Conservation (phyloP, 2,888 invertebrate species). For the Hypsopygia costalis region DNA sequence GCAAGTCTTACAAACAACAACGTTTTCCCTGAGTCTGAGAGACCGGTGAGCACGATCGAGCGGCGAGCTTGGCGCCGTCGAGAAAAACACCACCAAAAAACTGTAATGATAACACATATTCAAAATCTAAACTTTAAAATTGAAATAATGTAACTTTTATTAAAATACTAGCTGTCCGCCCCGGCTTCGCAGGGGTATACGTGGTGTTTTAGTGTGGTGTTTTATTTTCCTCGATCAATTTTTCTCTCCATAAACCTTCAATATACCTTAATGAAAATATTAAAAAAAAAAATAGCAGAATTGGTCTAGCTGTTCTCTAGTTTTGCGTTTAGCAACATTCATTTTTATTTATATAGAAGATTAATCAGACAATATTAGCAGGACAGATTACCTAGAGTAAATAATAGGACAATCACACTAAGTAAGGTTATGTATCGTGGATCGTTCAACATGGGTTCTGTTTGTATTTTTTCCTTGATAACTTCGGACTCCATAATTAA, state of each 20-base stretch:
- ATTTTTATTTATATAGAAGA: no score
- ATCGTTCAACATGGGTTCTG: constrained; percentile 66
- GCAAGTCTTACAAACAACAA: constrained; percentile 89
- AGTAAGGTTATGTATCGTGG: constrained; percentile 73
- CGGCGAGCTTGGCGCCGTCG: constrained; percentile 79
- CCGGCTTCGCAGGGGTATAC: no score
- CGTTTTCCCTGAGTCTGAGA: constrained; percentile 96
- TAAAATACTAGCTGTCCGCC: no score
- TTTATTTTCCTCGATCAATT: no score
- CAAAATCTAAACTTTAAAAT: neutral
- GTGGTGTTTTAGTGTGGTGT: no score
- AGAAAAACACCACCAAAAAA: constrained; percentile 82
- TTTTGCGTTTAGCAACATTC: no score
- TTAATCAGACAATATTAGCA: no score
- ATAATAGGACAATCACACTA: constrained; percentile 58
- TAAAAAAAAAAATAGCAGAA: no score
- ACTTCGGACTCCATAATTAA: constrained; percentile 74
- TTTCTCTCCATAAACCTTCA: no score
- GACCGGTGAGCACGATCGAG: constrained; percentile 89
- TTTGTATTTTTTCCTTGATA: constrained; percentile 66
- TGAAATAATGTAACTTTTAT: no score
- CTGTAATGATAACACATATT: constrained; percentile 70
- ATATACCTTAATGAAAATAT: no score
- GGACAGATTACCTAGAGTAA: constrained; percentile 62
- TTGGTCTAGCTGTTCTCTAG: no score